These are phyloP conservation scores for Tethea ocularis DNA, from an alignment of 2,888 invertebrate genomes.

Conservation along the genomic window DNA sequence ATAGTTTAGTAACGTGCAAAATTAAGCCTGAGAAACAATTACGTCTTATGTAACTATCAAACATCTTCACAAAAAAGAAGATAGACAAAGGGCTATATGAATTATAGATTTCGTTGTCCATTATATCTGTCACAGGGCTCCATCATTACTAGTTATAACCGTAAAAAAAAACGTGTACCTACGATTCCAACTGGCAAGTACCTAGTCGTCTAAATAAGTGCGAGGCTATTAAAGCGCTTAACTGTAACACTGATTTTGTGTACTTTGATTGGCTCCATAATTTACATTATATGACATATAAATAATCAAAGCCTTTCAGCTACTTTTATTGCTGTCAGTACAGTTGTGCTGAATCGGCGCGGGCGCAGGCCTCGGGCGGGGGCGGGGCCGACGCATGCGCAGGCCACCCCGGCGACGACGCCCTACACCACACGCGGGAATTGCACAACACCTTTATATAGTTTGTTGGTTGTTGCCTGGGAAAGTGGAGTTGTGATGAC, in stretches of 20 bases:
- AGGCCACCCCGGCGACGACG: slow-evolving; percentile 76
- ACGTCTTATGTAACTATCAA: neutral
- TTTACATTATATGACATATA: neutral
- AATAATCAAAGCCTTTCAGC: neutral
- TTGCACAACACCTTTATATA: slow-evolving; percentile 24
- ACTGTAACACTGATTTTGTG: neutral
- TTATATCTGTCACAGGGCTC: too few relatives aligned
- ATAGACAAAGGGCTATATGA: too few relatives aligned
- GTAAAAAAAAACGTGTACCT: too few relatives aligned
- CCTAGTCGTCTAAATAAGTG: too few relatives aligned
- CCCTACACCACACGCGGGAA: slow-evolving; percentile 56
- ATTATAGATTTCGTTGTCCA: too few relatives aligned
- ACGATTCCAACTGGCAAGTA: too few relatives aligned
- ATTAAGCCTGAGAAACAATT: neutral
- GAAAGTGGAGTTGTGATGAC: neutral
- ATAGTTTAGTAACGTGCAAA: neutral
- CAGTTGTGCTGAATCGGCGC: slow-evolving; percentile 40
- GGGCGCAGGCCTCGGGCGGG: slow-evolving; percentile 55
- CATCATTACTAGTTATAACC: too few relatives aligned
- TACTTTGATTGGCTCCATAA: neutral
- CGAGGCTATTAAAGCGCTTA: neutral
- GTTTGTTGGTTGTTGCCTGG: neutral
- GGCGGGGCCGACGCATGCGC: slow-evolving; percentile 71
- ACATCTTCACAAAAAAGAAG: too few relatives aligned
- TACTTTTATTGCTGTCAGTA: slow-evolving; percentile 12